phyloP scores from a whole-genome alignment of 2,797 vertebrate species.

The Cirrhinus mrigala region DNA sequence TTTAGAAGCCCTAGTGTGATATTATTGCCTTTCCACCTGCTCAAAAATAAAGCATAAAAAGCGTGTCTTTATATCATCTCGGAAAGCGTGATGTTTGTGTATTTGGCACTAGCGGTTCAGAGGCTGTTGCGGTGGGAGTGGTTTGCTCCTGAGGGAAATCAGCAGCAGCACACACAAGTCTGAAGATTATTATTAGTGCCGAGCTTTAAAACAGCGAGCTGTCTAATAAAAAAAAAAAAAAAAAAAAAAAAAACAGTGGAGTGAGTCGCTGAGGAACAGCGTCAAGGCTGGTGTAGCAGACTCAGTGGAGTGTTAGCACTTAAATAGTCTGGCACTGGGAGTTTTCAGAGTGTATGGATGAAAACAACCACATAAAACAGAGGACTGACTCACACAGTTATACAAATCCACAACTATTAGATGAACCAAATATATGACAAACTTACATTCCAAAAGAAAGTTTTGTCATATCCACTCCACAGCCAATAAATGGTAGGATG shows the following conservation, averaged over 20 bases:
- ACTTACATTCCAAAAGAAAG: conserved; percentile 8
- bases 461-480: conserved; percentile 15
- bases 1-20: not conserved
- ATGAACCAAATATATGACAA: conserved; percentile 11
- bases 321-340: conserved; percentile 40
- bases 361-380: conserved; percentile 28
- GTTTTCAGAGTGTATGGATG: conserved; percentile 22
- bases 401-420: conserved; percentile 31
- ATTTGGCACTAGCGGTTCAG: not conserved
- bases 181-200: conserved; percentile 12
- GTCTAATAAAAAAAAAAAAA: conserved; percentile 43
- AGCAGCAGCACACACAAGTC: conserved; percentile 18
- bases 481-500: conserved; percentile 46
- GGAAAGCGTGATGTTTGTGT: conserved; percentile 10
- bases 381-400: conserved; percentile 36
- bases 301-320: conserved; percentile 24
- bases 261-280: conserved; percentile 43
- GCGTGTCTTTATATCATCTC: not conserved
- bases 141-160: conserved; percentile 41
- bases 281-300: conserved; percentile 2
- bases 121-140: conserved; percentile 21
- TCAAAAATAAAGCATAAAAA: not conserved
- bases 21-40: not conserved
- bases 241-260: conserved; percentile 31
- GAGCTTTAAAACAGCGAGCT: conserved; percentile 38